Percentiles rank a stretch among this genome's conserved stretches.
Conservation (phyloP, 2,888 invertebrate species). For the Caenorhabditis auriculariae region DNA sequence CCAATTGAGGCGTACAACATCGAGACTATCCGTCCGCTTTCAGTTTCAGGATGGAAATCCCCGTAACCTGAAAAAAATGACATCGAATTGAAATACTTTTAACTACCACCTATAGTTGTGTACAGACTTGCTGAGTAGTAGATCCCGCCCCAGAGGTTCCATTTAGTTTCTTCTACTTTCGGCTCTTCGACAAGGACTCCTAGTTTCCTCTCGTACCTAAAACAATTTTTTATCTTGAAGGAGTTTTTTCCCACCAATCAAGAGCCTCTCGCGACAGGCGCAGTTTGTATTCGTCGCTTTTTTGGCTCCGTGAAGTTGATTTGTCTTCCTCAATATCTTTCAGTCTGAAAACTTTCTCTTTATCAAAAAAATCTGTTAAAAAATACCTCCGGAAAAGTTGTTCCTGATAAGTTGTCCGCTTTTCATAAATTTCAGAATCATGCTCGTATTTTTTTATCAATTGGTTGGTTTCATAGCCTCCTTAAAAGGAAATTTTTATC, state of each 20-base stretch:
- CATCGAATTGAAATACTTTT: too few species aligned
- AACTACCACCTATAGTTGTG: slow-evolving; percentile 45
- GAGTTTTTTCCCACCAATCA: slow-evolving; percentile 14
- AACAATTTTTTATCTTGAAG: neutral
- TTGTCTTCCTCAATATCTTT: slow-evolving; percentile 31
- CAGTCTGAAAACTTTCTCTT: slow-evolving; percentile 18
- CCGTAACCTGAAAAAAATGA: slow-evolving; percentile 43
- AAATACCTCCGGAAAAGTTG: slow-evolving; percentile 39
- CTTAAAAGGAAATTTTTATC: slow-evolving; percentile 12
- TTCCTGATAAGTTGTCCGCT: slow-evolving; percentile 41
- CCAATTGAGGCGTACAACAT: slow-evolving; percentile 51
- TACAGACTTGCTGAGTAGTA: slow-evolving; percentile 53
- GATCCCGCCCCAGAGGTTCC: slow-evolving; percentile 52
- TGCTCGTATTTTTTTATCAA: slow-evolving; percentile 36
- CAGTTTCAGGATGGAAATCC: slow-evolving; percentile 44
- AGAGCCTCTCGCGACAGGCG: slow-evolving; percentile 31
- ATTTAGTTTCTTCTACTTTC: slow-evolving; percentile 36
- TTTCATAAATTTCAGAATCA: slow-evolving; percentile 40
- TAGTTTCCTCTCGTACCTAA: slow-evolving; percentile 44
- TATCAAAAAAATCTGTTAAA: slow-evolving; percentile 1
- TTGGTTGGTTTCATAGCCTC: slow-evolving; percentile 38
- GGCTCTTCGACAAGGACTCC: slow-evolving; percentile 35
- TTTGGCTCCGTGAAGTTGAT: slow-evolving; percentile 15
- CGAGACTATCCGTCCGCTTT: slow-evolving; percentile 45
- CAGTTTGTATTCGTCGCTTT: slow-evolving; percentile 18